phyloP scores from a whole-genome alignment of 1,140 invertebrate species.

The Antheraea pernyi region DNA sequence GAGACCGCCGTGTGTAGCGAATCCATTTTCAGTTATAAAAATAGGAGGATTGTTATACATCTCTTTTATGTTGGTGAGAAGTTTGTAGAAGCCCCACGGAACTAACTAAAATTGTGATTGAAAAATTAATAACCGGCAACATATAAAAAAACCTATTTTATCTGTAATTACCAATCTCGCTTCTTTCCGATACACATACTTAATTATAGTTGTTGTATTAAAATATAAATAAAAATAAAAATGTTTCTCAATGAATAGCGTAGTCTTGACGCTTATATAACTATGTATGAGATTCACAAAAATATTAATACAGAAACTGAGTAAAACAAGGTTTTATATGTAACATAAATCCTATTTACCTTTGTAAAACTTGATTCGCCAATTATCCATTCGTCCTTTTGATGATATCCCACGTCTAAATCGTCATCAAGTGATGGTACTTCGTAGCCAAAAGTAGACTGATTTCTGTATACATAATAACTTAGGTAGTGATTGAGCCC shows the following conservation, averaged over 20 bases:
- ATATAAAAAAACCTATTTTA: too few species aligned
- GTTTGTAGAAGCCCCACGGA: conserved; percentile 59
- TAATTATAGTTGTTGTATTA: too few species aligned
- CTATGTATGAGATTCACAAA: too few species aligned
- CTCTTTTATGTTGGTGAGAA: conserved; percentile 29
- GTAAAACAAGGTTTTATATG: too few species aligned
- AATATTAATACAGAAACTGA: too few species aligned
- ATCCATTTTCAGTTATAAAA: conserved; percentile 16
- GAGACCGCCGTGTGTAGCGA: too few species aligned
- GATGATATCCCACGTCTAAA: conserved; percentile 13
- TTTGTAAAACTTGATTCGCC: conserved; percentile 18
- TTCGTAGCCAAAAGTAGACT: conserved; percentile 10
- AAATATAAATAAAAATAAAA: too few species aligned
- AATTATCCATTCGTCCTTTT: conserved; percentile 12
- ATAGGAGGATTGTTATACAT: conserved; percentile 36
- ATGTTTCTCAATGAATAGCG: too few species aligned
- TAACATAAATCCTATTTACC: conserved; percentile 16
- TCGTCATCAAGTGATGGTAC: conserved; percentile 19
- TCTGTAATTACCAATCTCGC: too few species aligned
- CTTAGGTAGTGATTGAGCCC: conserved; percentile 80
- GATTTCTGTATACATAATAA: conserved; percentile 21
- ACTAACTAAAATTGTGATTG: conserved; percentile 23
- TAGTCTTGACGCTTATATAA: too few species aligned
- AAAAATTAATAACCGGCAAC: too few species aligned
- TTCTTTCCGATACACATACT: too few species aligned